Conservation (phyloP, 2,888 invertebrate species). For the Matsumyia berberina region DNA sequence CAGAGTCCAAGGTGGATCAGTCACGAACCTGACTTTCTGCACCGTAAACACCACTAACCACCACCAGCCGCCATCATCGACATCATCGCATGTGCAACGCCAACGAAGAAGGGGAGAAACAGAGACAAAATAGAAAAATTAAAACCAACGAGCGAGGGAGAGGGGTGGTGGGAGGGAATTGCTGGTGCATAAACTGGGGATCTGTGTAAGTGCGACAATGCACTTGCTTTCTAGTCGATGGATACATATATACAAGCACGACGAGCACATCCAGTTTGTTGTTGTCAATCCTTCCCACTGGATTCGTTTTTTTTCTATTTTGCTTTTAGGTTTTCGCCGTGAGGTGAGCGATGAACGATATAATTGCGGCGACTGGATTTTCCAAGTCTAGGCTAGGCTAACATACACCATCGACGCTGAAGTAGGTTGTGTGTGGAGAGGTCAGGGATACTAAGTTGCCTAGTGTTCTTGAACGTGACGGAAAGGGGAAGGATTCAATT, state of each 20-base stretch:
- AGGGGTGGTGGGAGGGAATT: neutral
- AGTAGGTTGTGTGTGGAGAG: slow-evolving; percentile 49
- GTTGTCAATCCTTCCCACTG: slow-evolving; percentile 27
- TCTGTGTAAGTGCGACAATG: slow-evolving; percentile 65
- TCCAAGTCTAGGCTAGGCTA: slow-evolving; percentile 50
- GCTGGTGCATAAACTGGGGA: slow-evolving; percentile 55
- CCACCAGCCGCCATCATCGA: slow-evolving; percentile 1
- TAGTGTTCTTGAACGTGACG: neutral
- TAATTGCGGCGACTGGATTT: slow-evolving; percentile 41
- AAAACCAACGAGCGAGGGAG: neutral
- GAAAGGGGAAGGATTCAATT: slow-evolving; percentile 12
- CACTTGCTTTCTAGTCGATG: slow-evolving; percentile 56
- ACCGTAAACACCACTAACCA: slow-evolving; percentile 33
- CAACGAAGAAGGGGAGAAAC: slow-evolving; percentile 1
- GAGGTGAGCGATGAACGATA: slow-evolving; percentile 30
- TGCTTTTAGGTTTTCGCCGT: slow-evolving; percentile 5
- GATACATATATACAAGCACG: neutral
- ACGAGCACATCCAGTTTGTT: neutral
- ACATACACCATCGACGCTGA: neutral
- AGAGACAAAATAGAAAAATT: slow-evolving; percentile 7
- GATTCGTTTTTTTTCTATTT: neutral
- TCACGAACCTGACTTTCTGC: slow-evolving; percentile 62
- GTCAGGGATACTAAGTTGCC: slow-evolving; percentile 45
- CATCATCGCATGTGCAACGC: slow-evolving; percentile 30
- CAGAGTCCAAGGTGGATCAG: slow-evolving; percentile 63